Base-by-base conservation (phyloP, 2,888 invertebrate species). In the Nymphalis polychloros region DNA sequence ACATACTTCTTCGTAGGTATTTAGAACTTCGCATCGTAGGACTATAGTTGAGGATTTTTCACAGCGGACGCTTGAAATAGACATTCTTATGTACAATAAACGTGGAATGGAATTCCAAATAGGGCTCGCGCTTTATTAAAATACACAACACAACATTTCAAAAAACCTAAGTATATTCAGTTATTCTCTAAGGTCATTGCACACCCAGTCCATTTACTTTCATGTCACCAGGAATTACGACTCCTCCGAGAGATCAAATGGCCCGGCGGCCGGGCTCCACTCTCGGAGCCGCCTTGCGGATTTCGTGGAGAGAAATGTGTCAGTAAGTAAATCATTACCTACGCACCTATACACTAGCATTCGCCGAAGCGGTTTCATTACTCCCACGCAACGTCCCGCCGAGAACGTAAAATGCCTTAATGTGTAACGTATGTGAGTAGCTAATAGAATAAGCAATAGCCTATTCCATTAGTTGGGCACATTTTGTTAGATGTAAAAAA, bases 291-390 rank as follows among this genome's bases (percentile, higher is more conserved):
- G 1, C 93, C 93, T 35, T 98, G 98, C 86, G 98, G 98, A n/a
- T 98, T 97, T 86, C 93, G 95, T 48, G 97, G 96, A 64, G 97
- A 98, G 90, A 96, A 96, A 84, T 98, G 98, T 86, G 96, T 96
- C 81, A 96, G 97, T 97, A 93, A 95, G 96, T 95, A 78, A 61
- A 73, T 67, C 47, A 57, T 48, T 31, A 59, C 16, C 41, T 59
- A 55, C 41, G 19, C 27, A 31, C 31, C 8, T 7, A 55, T 31
- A 55, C 8, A 35, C 61, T 20, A 57, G 13, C 10, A 13, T 57
- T 57, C 10, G n/a, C 27, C 13, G 57, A 19, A 41, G 20, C 53
- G 19, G 31, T 2, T 57, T 57, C 57, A 57, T 57, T 41, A 57
- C 13, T 19, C 57, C 35, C 17, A 55, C 31, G 23, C 52, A 23